Evolutionary conservation across 2,797 vertebrate genomes (phyloP).

Genomic region (Geotria australis): DNA sequence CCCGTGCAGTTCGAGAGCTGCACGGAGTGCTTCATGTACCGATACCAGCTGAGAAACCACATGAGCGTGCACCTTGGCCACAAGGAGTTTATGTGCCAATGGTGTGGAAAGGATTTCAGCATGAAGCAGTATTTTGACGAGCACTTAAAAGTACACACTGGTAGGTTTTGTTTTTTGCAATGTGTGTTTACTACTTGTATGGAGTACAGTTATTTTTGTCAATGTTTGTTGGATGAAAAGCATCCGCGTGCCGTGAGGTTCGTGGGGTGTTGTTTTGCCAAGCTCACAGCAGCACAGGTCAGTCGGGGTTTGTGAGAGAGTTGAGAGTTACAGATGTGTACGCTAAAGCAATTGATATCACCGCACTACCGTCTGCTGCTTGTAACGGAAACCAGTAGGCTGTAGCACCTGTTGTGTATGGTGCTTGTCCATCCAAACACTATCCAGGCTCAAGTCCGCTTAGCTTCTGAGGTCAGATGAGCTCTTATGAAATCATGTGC

Average conservation of each 20-base stretch:
- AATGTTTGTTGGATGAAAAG: not conserved
- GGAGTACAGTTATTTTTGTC: not conserved
- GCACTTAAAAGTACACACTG: constrained; percentile 96
- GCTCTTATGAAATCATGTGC: too few species aligned
- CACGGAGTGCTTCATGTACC: constrained; percentile 74
- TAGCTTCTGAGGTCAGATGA: too few species aligned
- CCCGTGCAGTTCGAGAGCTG: constrained; percentile 27
- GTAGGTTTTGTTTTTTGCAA: constrained; percentile 17
- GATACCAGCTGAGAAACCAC: constrained; percentile 88
- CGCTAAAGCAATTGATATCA: too few species aligned
- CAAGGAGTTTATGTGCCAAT: constrained; percentile 98
- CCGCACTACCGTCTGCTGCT: too few species aligned
- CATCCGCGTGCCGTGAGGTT: not conserved
- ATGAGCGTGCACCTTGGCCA: constrained; percentile 97
- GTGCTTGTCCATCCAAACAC: too few species aligned
- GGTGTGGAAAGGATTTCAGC: constrained; percentile 97
- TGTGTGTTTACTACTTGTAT: not conserved
- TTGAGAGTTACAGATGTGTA: too few species aligned
- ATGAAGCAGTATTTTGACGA: constrained; percentile 99
- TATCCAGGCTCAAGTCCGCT: too few species aligned
- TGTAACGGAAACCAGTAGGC: too few species aligned
- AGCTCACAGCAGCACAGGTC: too few species aligned
- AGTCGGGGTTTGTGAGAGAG: too few species aligned
- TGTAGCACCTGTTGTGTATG: too few species aligned
- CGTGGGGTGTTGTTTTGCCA: too few species aligned